Evolutionary conservation across 1,140 invertebrate species (phyloP), one percentile per base, ranked within the genome.

Genomic region (Drosophila pseudoananassae): DNA sequence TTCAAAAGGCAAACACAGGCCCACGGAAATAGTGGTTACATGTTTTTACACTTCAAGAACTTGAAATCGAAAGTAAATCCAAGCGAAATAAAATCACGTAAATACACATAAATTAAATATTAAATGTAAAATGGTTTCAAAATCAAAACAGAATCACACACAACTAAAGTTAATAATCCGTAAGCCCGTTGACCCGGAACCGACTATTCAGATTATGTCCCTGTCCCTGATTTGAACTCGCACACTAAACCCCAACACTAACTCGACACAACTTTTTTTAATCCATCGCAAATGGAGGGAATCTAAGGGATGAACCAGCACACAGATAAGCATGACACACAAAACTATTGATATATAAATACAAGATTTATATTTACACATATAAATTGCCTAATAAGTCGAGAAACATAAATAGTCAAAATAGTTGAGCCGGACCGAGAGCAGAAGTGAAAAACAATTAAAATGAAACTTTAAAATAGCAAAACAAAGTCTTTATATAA

Each of bases 61-160:
- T 78, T 43, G 47, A 60, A 65, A 23, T 63, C 9, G 25, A 38
- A 65, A 65, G 63, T 23, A 61, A 40, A 64, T 33, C 50, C 33
- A 49, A 56, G 54, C 49, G 60, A 57, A 66, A 52, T 17, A 31
- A 85, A 56, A 60, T 68, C 49, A 68, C 66, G 66, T 71, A 78
- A 50, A 29, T 45, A 51, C 72, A 53, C 51, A 74, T 63, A 45
- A 51, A 85, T 69, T 85, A 83, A 88, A 83, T 88, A 75, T 89
- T 88, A 87, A 87, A 88, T 83, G 76, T 78, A 88, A 85, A 88
- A 88, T 88, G 83, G 83, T 88, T 88, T 88, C 83, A 88, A 71
- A 89, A 88, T 88, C 83, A 78, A 82, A 87, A 71, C 40, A 61
- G 23, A 66, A 88, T 59, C 52, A 71, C 54, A 50, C 57, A 65